A percentile compares a stretch with the other conserved stretches of the same genome.
Evolutionary conservation across 2,888 invertebrate species (phyloP).

Genomic region (Andrena haemorrhoa): DNA sequence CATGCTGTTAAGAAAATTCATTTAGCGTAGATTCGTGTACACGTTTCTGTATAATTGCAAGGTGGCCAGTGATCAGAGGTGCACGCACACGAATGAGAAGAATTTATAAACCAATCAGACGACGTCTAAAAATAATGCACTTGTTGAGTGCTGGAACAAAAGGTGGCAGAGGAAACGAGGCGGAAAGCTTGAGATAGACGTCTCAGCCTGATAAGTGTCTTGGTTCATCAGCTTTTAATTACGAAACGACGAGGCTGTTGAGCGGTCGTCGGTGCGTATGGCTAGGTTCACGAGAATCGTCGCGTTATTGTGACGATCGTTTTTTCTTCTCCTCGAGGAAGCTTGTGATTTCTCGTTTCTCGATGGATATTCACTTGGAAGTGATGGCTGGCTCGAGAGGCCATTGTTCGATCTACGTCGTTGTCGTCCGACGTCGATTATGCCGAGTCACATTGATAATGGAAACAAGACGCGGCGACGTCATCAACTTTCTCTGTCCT

Average conservation of each 20-base stretch:
- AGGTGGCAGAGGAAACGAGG: neutral
- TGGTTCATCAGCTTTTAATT: conserved; percentile 8
- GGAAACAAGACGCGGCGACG: conserved; percentile 40
- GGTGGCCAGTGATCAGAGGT: no score
- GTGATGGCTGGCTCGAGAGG: conserved; percentile 22
- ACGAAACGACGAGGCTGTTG: conserved; percentile 6
- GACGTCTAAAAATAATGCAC: neutral
- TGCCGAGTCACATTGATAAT: conserved; percentile 39
- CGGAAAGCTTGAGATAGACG: conserved; percentile 6
- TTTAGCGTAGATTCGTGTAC: no score
- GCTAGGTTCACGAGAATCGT: conserved; percentile 15
- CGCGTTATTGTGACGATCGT: conserved; percentile 28
- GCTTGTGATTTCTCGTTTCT: neutral
- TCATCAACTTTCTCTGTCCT: conserved; percentile 48
- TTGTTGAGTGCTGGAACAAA: neutral
- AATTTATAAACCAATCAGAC: no score
- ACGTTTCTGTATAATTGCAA: no score
- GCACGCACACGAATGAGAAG: no score
- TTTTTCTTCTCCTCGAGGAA: conserved; percentile 14
- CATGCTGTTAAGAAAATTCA: no score
- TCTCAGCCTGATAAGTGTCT: neutral
- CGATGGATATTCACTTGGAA: conserved; percentile 54
- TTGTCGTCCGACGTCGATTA: conserved; percentile 52
- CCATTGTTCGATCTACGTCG: conserved; percentile 51
- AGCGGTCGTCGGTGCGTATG: conserved; percentile 15